These are phyloP conservation scores for Probosciger aterrimus DNA, from an alignment of 2,113 vertebrate genomes.

Conservation along the genomic window DNA sequence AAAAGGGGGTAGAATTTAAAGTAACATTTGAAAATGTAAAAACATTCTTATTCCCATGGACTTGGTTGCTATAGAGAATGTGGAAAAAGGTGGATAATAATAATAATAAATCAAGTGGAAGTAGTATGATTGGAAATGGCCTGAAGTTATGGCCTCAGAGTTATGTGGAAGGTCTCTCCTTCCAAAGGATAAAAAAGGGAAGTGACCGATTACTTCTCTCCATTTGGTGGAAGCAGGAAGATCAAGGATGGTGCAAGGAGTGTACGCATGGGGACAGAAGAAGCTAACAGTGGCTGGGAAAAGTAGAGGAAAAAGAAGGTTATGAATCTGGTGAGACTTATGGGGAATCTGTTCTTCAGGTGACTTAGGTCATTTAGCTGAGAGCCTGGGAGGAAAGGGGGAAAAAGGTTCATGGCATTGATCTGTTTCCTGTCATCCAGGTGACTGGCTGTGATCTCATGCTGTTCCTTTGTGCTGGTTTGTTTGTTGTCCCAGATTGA, in stretches of 20 bases:
- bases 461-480: neutral
- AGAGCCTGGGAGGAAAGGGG: neutral
- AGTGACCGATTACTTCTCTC: neutral
- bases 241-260: neutral
- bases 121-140: neutral
- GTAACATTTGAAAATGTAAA: neutral
- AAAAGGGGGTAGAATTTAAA: neutral
- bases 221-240: neutral
- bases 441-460: neutral
- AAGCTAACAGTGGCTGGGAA: neutral
- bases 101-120: neutral
- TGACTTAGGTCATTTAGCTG: neutral
- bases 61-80: neutral
- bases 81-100: neutral
- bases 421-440: neutral
- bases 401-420: neutral
- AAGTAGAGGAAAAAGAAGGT: neutral
- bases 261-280: accelerated
- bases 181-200: neutral
- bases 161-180: neutral
- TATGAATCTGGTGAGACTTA: neutral
- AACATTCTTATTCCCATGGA: neutral
- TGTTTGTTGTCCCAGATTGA: neutral
- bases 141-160: neutral
- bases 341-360: neutral